phyloP scores from a whole-genome alignment of 2,113 vertebrate genomes.

The Dasyornis broadbenti region DNA sequence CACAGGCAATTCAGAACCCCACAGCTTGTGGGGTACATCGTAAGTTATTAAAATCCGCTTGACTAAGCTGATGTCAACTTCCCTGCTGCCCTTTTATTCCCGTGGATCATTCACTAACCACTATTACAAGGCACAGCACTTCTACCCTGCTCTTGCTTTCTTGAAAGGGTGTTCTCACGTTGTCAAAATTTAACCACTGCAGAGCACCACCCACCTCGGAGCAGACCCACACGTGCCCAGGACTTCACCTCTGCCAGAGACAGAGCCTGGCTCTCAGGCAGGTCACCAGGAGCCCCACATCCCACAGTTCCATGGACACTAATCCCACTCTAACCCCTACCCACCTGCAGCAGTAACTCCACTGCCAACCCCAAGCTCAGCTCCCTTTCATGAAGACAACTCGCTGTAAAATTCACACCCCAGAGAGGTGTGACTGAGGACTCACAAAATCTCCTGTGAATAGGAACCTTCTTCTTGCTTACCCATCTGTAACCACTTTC shows the following conservation, averaged over 20 bases:
- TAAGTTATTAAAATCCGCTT: neutral
- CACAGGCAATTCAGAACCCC: neutral
- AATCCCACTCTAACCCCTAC: neutral
- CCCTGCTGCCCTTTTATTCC: neutral
- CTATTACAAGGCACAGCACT: neutral
- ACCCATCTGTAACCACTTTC: neutral
- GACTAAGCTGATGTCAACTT: neutral
- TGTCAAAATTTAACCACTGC: neutral
- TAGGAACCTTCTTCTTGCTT: neutral
- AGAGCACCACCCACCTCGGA: neutral
- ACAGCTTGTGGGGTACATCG: accelerated
- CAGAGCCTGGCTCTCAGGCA: neutral
- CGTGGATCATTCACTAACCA: neutral
- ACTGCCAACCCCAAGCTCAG: neutral
- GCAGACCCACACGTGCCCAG: accelerated
- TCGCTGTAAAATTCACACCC: neutral
- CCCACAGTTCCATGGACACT: accelerated
- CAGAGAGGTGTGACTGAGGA: neutral
- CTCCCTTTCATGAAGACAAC: neutral
- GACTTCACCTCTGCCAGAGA: neutral
- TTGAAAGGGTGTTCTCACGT: neutral
- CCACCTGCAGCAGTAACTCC: neutral
- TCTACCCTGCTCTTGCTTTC: neutral
- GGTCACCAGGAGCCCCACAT: neutral
- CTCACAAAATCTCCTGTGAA: neutral